Percentiles rank a stretch among this genome's conserved stretches.
These are phyloP conservation scores for Ctenochaetus hawaiiensis DNA, from an alignment of 2,797 vertebrate genomes.

Conservation along the genomic window DNA sequence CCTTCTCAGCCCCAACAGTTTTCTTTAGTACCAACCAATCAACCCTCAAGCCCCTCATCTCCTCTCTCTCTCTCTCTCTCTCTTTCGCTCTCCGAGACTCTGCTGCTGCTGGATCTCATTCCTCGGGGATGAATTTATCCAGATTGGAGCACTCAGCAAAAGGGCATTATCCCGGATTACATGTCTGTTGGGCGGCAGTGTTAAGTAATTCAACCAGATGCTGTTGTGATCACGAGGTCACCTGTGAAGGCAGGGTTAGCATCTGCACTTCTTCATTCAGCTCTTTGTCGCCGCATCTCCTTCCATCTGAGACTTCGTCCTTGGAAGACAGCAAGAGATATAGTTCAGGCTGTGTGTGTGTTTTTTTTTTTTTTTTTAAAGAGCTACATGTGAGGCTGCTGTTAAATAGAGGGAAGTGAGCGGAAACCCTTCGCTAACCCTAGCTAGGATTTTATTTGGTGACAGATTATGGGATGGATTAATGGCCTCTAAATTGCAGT, in stretches of 20 bases:
- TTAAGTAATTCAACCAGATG: conserved; percentile 90
- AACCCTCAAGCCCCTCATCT: conserved; percentile 68
- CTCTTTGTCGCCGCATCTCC: conserved; percentile 37
- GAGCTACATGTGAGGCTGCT: neutral
- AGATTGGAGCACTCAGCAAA: conserved; percentile 88
- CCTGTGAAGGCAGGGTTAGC: conserved; percentile 72
- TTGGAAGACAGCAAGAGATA: neutral
- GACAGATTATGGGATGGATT: conserved; percentile 85
- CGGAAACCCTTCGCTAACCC: conserved; percentile 37
- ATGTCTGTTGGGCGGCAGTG: conserved; percentile 84
- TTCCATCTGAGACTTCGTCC: conserved; percentile 26
- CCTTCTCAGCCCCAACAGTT: conserved; percentile 67
- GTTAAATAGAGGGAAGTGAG: conserved; percentile 18
- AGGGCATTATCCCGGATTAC: conserved; percentile 89
- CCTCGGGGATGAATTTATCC: conserved; percentile 84
- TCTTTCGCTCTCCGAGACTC: conserved; percentile 51
- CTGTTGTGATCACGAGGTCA: conserved; percentile 83
- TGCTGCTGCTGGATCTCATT: conserved; percentile 78
- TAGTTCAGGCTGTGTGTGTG: neutral
- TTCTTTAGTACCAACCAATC: conserved; percentile 79
- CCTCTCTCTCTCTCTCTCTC: conserved; percentile 44
- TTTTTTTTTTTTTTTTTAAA: neutral
- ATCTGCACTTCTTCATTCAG: conserved; percentile 45
- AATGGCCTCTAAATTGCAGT: conserved; percentile 84
- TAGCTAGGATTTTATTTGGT: conserved; percentile 75